Evolutionary conservation across 1,140 invertebrate genomes (phyloP), one percentile per base, ranked within the genome.

Genomic region (Stegodyphus mimosarum): DNA sequence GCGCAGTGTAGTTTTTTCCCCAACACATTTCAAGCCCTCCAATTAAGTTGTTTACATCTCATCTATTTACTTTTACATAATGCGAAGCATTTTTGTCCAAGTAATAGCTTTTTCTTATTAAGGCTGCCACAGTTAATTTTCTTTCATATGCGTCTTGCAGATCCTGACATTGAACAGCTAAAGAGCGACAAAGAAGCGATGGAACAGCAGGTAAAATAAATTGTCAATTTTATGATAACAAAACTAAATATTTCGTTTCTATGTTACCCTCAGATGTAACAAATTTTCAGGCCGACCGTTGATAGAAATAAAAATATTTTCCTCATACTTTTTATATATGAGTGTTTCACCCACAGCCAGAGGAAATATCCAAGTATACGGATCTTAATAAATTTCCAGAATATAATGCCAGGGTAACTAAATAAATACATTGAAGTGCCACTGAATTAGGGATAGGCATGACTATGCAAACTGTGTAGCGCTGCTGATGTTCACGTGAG

Each of bases 181-280:
- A 83, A 74, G 53, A 63, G 15, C 17, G 81, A 84, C n/a, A 84
- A 84, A 55, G 81, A 84, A 51, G 81, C 72, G n/a, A 60, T 84
- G 33, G 81, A 84, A 11, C 81, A 84, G 69, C 81, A 84, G 18
- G 81, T 81, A 50, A 64, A 48, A 6, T 53, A 55, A 60, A 60
- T 2, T 60, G 5, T 60, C 0, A 10, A 10, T 60, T 9, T 60
- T 60, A 2, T 60, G 5, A 10, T 60, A 60, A 15, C 0, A 5
- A 60, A 33, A 33, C 33, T 33, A 60, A 60, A 60, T 60, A 60
- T 60, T 60, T 10, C 55, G 55, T 10, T 9, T 60, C 9, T 2
- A 60, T 10, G 55, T 0, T 9, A 2, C 15, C 55, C 9, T 60
- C 9, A 10, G 15, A 9, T 60, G 9, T 60, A 10, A 60, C 15